Base-by-base conservation (phyloP, 1,140 invertebrate species). In the Phthorimaea operculella region DNA sequence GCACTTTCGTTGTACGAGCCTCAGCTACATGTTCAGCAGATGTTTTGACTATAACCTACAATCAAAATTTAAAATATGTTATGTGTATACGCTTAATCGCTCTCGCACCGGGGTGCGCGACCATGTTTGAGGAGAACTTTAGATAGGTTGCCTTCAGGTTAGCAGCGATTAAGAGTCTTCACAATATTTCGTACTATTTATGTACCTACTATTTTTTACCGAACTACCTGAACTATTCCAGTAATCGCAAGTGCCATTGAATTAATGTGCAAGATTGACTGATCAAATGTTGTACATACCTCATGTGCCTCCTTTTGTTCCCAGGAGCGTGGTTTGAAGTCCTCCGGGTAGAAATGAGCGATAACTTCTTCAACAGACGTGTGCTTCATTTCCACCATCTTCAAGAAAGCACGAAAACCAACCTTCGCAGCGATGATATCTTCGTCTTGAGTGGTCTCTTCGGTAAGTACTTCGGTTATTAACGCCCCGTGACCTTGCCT, bases 331-430 rank as follows among this genome's bases (percentile, higher is more conserved):
- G 91, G 89, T 55, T 90, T 90, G 69, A 96, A 95, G 73, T 95
- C 94, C 83, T 94, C 91, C 11, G 92, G 92, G 53, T 88, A 89
- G 69, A 94, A 92, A 55, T 94, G 90, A 10, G 91, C 90, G 57
- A 95, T 92, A 17, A 95, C 90, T 83, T 94, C 93, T 78, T 95
- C 92, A 18, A 96, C 92, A 3, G 91, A 91, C 12, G 91, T 90
- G 73, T 94, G 90, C 65, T 92, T 90, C 47, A 92, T 80, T 70
- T 94, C 92, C 8, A 95, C 89, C 92, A 95, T 94, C 68, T 90
- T 90, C 84, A 95, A 91, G 67, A 95, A 93, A 6, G 94, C 93
- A 64, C 90, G 89, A 74, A 95, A 94, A 8, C 93, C 93, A 53
- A 93, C 91, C 54, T 92, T 93, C 0, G 92, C 89, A 12, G 91